Percentiles rank a stretch among this genome's conserved stretches.
These are phyloP conservation scores for Gastrophryne carolinensis DNA, from an alignment of 2,797 vertebrate species.

Conservation along the genomic window DNA sequence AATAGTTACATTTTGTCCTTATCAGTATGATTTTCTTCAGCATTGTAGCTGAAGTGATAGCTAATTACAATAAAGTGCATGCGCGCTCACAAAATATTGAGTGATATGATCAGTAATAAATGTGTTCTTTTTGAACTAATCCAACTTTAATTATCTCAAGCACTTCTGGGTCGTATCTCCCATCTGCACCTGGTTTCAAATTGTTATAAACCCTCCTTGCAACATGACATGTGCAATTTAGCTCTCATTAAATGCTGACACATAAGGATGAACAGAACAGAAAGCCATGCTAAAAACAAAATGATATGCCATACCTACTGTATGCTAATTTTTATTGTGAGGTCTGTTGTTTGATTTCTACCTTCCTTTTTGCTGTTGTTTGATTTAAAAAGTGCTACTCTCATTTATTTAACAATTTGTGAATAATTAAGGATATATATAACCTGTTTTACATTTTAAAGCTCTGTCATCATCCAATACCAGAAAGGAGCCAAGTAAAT, in stretches of 20 bases:
- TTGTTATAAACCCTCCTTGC: constrained; percentile 57
- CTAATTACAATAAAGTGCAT: constrained; percentile 69
- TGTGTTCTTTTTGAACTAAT: constrained; percentile 57
- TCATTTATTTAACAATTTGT: too few species aligned
- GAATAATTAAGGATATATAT: too few species aligned
- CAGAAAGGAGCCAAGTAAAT: too few species aligned
- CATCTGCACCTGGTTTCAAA: constrained; percentile 58
- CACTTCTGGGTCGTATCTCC: constrained; percentile 55
- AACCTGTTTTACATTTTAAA: too few species aligned
- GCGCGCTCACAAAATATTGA: constrained; percentile 55
- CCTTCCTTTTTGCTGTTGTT: too few species aligned
- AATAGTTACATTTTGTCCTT: constrained; percentile 64
- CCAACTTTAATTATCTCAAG: constrained; percentile 58
- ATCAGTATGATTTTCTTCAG: constrained; percentile 60
- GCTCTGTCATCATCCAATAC: too few species aligned
- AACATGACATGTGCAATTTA: constrained; percentile 53
- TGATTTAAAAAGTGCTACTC: too few species aligned
- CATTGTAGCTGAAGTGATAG: constrained; percentile 58
- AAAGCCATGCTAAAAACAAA: constrained; percentile 20
- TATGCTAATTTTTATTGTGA: too few species aligned
- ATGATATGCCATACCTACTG: too few species aligned
- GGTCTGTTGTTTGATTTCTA: too few species aligned
- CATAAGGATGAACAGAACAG: constrained; percentile 12
- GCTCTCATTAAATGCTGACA: constrained; percentile 44
- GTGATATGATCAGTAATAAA: constrained; percentile 61